Conservation (phyloP, 2,888 invertebrate genomes). For the Andrena dorsata region DNA sequence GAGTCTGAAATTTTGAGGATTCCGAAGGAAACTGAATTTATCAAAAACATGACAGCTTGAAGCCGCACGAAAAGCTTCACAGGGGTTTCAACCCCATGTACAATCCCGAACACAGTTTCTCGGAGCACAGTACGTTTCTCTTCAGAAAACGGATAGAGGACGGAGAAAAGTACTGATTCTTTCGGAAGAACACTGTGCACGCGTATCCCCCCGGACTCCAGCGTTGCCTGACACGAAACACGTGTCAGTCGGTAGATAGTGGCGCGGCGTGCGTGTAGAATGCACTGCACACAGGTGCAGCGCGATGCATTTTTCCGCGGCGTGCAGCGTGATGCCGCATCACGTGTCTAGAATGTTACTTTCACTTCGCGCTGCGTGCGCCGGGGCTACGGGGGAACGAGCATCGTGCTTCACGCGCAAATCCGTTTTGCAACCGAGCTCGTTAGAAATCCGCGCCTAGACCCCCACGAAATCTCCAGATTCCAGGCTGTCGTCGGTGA, state of each 20-base stretch:
- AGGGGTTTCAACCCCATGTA: neutral
- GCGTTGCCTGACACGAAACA: slow-evolving; percentile 20
- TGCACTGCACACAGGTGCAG: slow-evolving; percentile 53
- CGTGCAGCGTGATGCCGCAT: slow-evolving; percentile 71
- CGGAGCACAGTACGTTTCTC: too few relatives aligned
- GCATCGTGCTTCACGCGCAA: slow-evolving; percentile 36
- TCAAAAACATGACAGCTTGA: neutral
- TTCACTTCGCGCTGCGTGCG: slow-evolving; percentile 72
- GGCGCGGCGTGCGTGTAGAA: neutral
- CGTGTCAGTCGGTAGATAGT: slow-evolving; percentile 23
- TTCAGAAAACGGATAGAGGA: too few relatives aligned
- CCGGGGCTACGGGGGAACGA: slow-evolving; percentile 11
- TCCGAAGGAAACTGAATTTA: neutral
- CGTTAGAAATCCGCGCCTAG: slow-evolving; percentile 31
- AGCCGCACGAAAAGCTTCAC: neutral
- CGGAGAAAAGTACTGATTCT: neutral
- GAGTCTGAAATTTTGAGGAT: neutral
- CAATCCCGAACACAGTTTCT: neutral
- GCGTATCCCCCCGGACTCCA: neutral
- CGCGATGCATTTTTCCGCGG: slow-evolving; percentile 54
- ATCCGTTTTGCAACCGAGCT: slow-evolving; percentile 52
- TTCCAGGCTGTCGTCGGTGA: neutral
- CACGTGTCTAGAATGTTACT: slow-evolving; percentile 79
- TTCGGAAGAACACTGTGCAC: neutral
- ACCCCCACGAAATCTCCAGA: slow-evolving; percentile 1